These are phyloP conservation scores for Euwallacea fornicatus DNA, from an alignment of 1,140 invertebrate genomes.

Conservation along the genomic window DNA sequence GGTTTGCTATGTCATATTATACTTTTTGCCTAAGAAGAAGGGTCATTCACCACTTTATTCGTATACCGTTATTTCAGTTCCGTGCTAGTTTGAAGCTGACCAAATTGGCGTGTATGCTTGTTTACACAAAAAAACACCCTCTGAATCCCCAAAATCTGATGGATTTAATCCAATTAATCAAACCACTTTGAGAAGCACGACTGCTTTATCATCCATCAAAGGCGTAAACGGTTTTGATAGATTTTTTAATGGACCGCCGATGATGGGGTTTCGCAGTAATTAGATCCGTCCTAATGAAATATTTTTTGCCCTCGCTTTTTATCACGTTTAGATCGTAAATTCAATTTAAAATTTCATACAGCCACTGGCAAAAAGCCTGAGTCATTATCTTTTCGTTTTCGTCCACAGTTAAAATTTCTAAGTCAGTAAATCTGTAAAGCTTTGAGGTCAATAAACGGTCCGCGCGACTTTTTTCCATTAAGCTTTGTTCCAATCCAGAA, in stretches of 20 bases:
- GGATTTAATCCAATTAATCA: no score
- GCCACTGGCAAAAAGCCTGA: slow-evolving; percentile 18
- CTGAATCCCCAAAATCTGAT: no score
- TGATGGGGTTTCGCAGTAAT: slow-evolving; percentile 5
- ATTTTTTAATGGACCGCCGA: not conserved
- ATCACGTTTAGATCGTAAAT: slow-evolving; percentile 20
- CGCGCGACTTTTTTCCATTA: not conserved
- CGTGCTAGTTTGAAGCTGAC: no score
- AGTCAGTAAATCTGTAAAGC: slow-evolving; percentile 3
- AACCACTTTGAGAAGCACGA: no score
- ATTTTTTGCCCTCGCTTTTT: slow-evolving; percentile 14
- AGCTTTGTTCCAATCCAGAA: no score
- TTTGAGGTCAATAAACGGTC: slow-evolving; percentile 20
- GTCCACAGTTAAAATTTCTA: slow-evolving; percentile 23
- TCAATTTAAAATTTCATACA: slow-evolving; percentile 29
- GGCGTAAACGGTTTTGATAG: not conserved
- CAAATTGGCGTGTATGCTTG: no score
- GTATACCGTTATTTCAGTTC: no score
- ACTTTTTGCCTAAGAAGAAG: no score
- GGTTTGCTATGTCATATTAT: no score
- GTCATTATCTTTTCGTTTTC: slow-evolving; percentile 21
- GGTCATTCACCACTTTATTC: no score
- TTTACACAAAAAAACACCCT: no score
- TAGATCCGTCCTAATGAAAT: slow-evolving; percentile 16
- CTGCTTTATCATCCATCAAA: not conserved